Conservation (phyloP, 1,140 invertebrate species). For the Pollicipes pollicipes region DNA sequence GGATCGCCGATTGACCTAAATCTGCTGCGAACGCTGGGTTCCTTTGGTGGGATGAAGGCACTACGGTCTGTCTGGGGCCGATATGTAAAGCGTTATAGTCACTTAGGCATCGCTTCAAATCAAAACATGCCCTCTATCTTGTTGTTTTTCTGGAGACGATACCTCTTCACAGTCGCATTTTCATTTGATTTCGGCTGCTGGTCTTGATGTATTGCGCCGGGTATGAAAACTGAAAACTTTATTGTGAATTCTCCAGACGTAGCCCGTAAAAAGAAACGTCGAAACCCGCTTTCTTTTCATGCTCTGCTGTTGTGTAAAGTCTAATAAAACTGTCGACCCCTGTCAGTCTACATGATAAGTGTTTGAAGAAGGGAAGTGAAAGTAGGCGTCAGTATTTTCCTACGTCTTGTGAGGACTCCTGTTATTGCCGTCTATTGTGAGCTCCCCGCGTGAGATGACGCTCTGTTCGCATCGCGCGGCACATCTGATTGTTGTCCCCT, state of each 20-base stretch:
- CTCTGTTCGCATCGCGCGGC: too few species aligned
- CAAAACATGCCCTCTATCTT: too few species aligned
- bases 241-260: neutral
- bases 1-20: too few species aligned
- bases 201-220: neutral
- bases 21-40: too few species aligned
- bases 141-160: too few species aligned
- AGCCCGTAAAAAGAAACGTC: neutral
- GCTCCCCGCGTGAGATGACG: too few species aligned
- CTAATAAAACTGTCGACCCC: neutral
- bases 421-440: neutral
- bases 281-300: neutral
- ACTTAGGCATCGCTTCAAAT: too few species aligned
- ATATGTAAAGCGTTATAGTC: too few species aligned
- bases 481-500: too few species aligned
- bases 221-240: neutral
- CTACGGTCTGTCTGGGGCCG: too few species aligned
- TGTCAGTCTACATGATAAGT: neutral
- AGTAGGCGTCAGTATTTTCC: neutral
- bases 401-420: neutral
- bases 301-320: neutral
- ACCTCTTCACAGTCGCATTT: neutral
- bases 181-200: neutral
- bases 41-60: too few species aligned
- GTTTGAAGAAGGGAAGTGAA: neutral